phyloP scores from a whole-genome alignment of 2,113 vertebrate genomes.

The Ondatra zibethicus region DNA sequence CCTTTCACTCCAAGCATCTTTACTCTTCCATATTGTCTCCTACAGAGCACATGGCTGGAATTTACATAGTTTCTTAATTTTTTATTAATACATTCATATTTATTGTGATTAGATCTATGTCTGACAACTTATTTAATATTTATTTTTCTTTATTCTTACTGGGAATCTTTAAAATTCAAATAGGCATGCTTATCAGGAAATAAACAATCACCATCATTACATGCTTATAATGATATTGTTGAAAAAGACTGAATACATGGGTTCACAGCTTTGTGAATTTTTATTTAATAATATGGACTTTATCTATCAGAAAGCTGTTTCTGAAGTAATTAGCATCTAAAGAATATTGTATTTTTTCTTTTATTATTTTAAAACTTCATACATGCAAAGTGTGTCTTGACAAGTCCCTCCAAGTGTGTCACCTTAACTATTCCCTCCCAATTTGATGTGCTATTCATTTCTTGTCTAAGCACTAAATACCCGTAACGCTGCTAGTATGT shows the following conservation, averaged over 20 bases:
- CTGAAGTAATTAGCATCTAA: not conserved
- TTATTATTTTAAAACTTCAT: not conserved
- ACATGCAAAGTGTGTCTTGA: not conserved
- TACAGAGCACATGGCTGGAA: not conserved
- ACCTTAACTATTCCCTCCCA: not conserved
- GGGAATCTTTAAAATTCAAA: conserved; percentile 19
- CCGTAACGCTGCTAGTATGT: not conserved
- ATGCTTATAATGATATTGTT: not conserved
- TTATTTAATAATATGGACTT: not conserved
- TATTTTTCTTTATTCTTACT: not conserved
- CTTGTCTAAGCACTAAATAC: not conserved
- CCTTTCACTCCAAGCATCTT: not conserved
- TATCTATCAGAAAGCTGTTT: not conserved
- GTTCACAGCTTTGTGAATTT: not conserved
- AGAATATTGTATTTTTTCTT: not conserved
- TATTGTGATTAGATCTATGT: conserved; percentile 35
- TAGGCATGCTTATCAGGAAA: not conserved
- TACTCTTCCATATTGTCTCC: not conserved
- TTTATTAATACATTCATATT: conserved; percentile 48
- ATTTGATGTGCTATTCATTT: not conserved
- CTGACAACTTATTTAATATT: not conserved
- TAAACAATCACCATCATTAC: not conserved
- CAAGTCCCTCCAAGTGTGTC: not conserved
- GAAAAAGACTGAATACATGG: not conserved
- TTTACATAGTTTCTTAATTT: not conserved